Evolutionary conservation across 1,140 invertebrate genomes (phyloP), one percentile per base, ranked within the genome.

Genomic region (Calephelis nemesis): DNA sequence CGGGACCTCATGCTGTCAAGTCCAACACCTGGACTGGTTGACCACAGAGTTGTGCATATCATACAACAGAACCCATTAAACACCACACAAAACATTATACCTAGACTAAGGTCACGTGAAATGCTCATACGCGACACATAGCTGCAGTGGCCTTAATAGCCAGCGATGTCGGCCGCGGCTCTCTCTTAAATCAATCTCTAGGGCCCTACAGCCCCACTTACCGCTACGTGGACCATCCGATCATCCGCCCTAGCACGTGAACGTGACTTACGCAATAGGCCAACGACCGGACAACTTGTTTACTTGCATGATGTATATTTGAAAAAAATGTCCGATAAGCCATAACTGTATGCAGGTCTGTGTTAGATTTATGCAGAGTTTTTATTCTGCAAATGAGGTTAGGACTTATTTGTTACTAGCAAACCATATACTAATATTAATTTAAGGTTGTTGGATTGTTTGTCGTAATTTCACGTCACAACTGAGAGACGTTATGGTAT

Each of bases 131-230:
- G 79, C 74, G 81, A 81, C 78, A 83, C 83, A 83, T 81, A 75
- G 81, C 78, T 88, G 78, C 82, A 84, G 69, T 84, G 88, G 83
- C 85, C 87, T 82, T 91, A 91, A 91, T 90, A 84, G 82, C 75
- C 72, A 70, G 76, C 78, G 76, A 87, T 86, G 81, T 89, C 79
- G 83, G 86, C 66, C 87, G 71, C 79, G 88, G 85, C 87, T 91
- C 88, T 89, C 88, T 91, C 87, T 91, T 81, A 91, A 89, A 88
- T 87, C 85, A 90, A 90, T 82, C 88, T 88, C 70, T 76, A 79
- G 73, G 84, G 85, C 83, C 85, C 87, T 88, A 91, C 80, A 91
- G 80, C 81, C 85, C 84, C 76, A 88, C 82, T 87, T 88, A 83
- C 78, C 76, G 69, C 62, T 68, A 73, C 71, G 73, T 72, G 70